Evolutionary conservation across 2,888 invertebrate species (phyloP).

Genomic region (Osmoderma eremita): DNA sequence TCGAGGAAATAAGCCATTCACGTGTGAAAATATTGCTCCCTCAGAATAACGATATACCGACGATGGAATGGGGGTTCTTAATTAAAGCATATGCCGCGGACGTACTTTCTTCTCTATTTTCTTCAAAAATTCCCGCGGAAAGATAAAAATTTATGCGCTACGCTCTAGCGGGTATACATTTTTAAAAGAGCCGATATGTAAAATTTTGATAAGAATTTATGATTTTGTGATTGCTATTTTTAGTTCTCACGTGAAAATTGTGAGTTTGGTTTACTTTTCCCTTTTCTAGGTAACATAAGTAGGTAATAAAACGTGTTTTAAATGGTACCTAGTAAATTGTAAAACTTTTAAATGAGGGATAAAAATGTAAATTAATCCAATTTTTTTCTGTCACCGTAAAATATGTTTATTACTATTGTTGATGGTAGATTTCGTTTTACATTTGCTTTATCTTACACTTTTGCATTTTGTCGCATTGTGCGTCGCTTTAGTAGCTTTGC

Average conservation of each 20-base stretch:
- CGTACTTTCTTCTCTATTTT: slow-evolving; percentile 28
- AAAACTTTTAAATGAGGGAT: not conserved
- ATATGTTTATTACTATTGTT: too few relatives aligned
- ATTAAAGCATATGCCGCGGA: slow-evolving; percentile 35
- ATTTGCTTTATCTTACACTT: too few relatives aligned
- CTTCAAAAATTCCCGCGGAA: slow-evolving; percentile 23
- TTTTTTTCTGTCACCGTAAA: too few relatives aligned
- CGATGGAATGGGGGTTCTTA: slow-evolving; percentile 23
- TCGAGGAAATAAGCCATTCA: slow-evolving; percentile 51
- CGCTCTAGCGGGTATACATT: slow-evolving; percentile 22
- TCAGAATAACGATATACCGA: slow-evolving; percentile 36
- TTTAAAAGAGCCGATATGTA: slow-evolving; percentile 24
- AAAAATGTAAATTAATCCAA: too few relatives aligned
- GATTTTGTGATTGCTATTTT: slow-evolving; percentile 20
- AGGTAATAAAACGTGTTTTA: slow-evolving; percentile 4
- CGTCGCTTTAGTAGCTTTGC: too few relatives aligned
- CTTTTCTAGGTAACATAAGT: not conserved
- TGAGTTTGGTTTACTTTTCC: slow-evolving; percentile 14
- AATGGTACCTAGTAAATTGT: not conserved
- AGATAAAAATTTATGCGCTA: slow-evolving; percentile 34
- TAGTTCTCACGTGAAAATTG: slow-evolving; percentile 6
- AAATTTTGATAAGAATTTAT: slow-evolving; percentile 33
- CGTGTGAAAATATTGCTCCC: slow-evolving; percentile 39
- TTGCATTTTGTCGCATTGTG: too few relatives aligned
- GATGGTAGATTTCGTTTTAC: too few relatives aligned